These are phyloP conservation scores for Ectobius pallidus DNA, from an alignment of 2,888 invertebrate species.

Conservation along the genomic window DNA sequence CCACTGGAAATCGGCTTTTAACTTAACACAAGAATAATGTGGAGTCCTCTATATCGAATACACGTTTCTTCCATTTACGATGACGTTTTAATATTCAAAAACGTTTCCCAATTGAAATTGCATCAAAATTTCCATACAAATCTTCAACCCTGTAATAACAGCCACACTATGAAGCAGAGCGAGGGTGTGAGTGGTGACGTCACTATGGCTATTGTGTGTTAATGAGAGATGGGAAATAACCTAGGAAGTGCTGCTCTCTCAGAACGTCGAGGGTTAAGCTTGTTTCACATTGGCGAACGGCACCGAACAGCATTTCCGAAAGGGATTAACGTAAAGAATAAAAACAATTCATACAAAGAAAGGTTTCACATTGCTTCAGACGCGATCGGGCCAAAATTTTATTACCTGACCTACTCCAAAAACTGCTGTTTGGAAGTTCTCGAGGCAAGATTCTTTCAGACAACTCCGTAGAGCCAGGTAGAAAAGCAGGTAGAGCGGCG, in stretches of 20 bases:
- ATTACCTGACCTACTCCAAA: too few species aligned
- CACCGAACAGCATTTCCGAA: too few species aligned
- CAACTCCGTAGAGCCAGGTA: too few species aligned
- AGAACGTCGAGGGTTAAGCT: too few species aligned
- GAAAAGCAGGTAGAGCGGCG: too few species aligned
- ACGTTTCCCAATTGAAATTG: neutral
- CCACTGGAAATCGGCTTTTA: neutral
- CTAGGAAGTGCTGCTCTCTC: neutral
- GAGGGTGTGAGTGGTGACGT: neutral
- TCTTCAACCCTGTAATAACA: neutral
- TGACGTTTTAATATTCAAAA: neutral
- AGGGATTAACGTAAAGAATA: too few species aligned
- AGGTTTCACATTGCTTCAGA: too few species aligned
- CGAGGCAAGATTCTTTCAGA: too few species aligned
- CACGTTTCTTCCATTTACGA: slow-evolving; percentile 6
- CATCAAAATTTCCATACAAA: slow-evolving; percentile 2
- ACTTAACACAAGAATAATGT: neutral
- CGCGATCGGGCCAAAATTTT: too few species aligned
- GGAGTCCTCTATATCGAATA: neutral
- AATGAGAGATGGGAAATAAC: neutral
- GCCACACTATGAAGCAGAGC: neutral
- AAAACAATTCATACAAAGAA: too few species aligned
- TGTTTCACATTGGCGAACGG: too few species aligned
- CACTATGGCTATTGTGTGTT: neutral
- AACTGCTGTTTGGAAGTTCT: too few species aligned